These are phyloP conservation scores for Iguana delicatissima DNA, from an alignment of 2,797 vertebrate genomes.

Conservation along the genomic window DNA sequence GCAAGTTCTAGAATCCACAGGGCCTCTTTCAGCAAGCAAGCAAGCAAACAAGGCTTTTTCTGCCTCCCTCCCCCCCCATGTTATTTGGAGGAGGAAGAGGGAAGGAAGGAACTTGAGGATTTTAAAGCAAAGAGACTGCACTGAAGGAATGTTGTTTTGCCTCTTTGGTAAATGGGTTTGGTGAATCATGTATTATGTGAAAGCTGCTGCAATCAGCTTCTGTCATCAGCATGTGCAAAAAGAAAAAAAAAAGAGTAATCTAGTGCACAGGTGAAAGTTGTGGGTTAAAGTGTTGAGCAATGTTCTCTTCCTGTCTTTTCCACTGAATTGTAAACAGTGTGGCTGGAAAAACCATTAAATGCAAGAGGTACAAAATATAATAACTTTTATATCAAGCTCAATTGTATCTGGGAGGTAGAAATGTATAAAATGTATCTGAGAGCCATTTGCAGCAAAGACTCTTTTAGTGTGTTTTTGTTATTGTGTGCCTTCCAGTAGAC, in stretches of 20 bases:
- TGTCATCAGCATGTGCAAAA: not conserved
- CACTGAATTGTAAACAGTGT: not conserved
- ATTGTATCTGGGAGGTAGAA: not conserved
- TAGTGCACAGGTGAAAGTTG: not conserved
- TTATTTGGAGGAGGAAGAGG: not conserved
- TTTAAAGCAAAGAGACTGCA: not conserved
- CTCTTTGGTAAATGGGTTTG: not conserved
- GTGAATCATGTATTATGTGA: not conserved
- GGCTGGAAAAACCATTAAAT: not conserved
- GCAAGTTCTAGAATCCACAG: no score
- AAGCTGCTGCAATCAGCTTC: not conserved
- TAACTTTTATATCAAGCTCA: not conserved
- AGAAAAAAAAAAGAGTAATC: no score
- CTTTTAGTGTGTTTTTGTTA: not conserved
- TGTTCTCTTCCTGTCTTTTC: not conserved
- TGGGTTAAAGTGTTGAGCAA: accelerated
- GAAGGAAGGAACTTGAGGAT: not conserved
- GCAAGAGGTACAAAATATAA: not conserved
- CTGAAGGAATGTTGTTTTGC: not conserved
- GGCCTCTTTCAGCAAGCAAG: no score
- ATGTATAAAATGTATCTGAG: not conserved
- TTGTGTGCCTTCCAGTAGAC: not conserved
- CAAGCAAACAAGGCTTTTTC: no score
- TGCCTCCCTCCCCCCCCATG: no score
- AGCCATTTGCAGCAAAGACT: not conserved